Conservation (phyloP, 2,888 invertebrate genomes). For the Noctua janthe region DNA sequence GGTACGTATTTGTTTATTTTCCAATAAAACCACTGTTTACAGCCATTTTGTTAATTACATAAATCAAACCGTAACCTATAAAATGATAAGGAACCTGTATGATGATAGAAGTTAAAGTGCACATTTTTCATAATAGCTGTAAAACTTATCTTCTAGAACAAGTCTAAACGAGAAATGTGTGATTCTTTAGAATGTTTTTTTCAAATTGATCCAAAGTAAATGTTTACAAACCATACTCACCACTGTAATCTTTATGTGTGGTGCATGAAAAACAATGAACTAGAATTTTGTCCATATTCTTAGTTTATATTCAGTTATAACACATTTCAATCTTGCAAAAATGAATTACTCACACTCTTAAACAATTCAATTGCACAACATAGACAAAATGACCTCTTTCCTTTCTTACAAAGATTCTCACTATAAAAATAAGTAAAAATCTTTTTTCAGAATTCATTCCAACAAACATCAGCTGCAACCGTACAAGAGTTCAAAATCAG, state of each 20-base stretch:
- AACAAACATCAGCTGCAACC: constrained; percentile 73
- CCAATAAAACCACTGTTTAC: constrained; percentile 1
- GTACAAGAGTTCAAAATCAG: constrained; percentile 95
- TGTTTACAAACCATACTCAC: background rate
- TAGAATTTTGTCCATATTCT: background rate
- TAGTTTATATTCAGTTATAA: background rate
- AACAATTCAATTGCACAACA: background rate
- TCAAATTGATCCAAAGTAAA: background rate
- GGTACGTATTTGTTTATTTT: constrained; percentile 62
- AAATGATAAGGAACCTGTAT: background rate
- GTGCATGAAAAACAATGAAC: too few relatives aligned
- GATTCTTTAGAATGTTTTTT: background rate
- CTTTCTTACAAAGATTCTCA: background rate
- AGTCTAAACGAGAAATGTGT: background rate
- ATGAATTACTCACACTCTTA: background rate
- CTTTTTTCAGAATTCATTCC: constrained; percentile 49
- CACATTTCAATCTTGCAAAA: background rate
- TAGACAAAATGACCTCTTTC: background rate
- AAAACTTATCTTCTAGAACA: background rate
- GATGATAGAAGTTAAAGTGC: background rate
- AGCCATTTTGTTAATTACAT: background rate
- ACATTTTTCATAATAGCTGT: constrained; percentile 8
- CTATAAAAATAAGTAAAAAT: background rate
- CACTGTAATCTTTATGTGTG: background rate
- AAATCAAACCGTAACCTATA: background rate